Evolutionary conservation across 2,113 vertebrate species (phyloP), one percentile per base, ranked within the genome.

Genomic region (Cavia aperea): DNA sequence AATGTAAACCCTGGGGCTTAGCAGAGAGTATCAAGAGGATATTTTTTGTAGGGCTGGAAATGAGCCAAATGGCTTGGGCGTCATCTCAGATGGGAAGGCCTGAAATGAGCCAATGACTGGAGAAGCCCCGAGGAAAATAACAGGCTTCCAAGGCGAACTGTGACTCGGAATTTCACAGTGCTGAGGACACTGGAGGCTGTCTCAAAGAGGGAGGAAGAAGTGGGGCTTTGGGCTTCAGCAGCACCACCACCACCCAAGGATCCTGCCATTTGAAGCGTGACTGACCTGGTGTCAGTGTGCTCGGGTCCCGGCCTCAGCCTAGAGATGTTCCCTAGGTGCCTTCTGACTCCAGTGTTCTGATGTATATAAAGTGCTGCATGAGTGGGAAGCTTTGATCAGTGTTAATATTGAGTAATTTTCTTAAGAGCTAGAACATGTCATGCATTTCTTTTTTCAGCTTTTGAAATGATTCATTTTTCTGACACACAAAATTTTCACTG

Each of bases 381-480:
- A 73, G 78, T 83, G 85, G 89, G 86, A 73, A 43, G 81, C 72
- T 81, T 60, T 68, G 91, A 78, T 81, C 13, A 14, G 29, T 54
- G 46, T 46, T 83, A 75, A 43, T 43, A 24, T 9, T 79, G 86
- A 94, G 81, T 84, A 79, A 91, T 94, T 70, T 79, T 94, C 89
- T 72, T 83, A 85, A 94, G 65, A 77, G 31, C 70, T 66, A 15
- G 56, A 94, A 87, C 63, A 14, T 81, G 89, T 94, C 92, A 91
- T 66, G 23, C 21, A 19, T 70, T 90, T 93, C 83, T 81, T 90
- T 46, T 95, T 90, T 36, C 24, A 54, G 88, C 66, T 89, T 93
- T 93, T 62, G 43, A 94, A 86, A 81, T 92, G 92, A 96, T 77
- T 96, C 89, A 70, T 49, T 92, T 89, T 70, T 43, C 88, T 89